Evolutionary conservation across 2,888 invertebrate genomes (phyloP).

Genomic region (Pheosia tremula): DNA sequence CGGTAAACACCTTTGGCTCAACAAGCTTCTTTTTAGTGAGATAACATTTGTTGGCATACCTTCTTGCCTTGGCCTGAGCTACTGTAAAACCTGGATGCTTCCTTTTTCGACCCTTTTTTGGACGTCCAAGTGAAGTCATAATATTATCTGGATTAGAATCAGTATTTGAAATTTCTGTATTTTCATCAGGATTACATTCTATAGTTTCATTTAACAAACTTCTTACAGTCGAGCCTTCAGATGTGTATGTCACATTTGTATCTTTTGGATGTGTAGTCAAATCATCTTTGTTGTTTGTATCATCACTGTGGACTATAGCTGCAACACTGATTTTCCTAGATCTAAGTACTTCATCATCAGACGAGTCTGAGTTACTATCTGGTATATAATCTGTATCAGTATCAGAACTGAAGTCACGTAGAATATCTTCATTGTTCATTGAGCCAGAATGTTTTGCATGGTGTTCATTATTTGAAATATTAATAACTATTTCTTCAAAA

Average conservation of each 20-base stretch:
- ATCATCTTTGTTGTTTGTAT: conserved; percentile 6
- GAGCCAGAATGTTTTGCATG: too few relatives aligned
- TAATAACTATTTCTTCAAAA: too few relatives aligned
- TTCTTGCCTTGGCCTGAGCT: conserved; percentile 13
- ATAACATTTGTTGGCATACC: conserved; percentile 16
- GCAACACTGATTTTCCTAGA: conserved; percentile 9
- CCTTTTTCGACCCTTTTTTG: conserved; percentile 15
- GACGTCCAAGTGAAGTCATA: conserved; percentile 11
- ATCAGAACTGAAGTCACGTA: conserved; percentile 9
- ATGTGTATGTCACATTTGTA: neutral
- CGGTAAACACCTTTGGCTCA: conserved; percentile 12
- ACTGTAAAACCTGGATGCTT: conserved; percentile 13
- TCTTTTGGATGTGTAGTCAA: conserved; percentile 5
- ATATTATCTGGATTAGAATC: neutral
- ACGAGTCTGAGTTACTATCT: conserved; percentile 7
- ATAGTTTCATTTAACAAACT: too few relatives aligned
- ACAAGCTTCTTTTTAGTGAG: conserved; percentile 13
- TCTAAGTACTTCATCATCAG: conserved; percentile 4
- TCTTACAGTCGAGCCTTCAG: too few relatives aligned
- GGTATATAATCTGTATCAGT: conserved; percentile 12
- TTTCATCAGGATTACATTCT: too few relatives aligned
- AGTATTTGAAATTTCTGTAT: too few relatives aligned
- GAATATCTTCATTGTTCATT: conserved; percentile 6
- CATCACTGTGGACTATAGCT: conserved; percentile 7
- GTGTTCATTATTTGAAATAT: too few relatives aligned